A percentile compares a stretch with the other conserved stretches of the same genome.
These are phyloP conservation scores for Axis porcinus DNA, from an alignment of 2,113 vertebrate species.

Conservation along the genomic window DNA sequence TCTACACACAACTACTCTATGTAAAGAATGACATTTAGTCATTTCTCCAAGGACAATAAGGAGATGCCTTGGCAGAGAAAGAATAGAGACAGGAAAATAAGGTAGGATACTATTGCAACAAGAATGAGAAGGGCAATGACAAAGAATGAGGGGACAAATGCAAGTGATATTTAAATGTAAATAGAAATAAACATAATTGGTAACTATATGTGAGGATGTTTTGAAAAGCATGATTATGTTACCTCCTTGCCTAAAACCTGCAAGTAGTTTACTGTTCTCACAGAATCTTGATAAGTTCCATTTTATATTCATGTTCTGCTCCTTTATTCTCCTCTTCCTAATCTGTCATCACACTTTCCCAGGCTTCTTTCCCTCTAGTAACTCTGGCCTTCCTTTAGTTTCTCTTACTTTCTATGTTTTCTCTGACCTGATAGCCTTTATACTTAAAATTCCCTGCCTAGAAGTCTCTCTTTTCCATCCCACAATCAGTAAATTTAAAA, in stretches of 20 bases:
- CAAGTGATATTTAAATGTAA: neutral
- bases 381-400: neutral
- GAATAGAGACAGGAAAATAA: neutral
- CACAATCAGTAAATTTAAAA: neutral
- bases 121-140: neutral
- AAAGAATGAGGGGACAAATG: neutral
- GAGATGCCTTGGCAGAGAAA: neutral
- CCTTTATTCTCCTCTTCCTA: neutral
- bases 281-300: neutral
- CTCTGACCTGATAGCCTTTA: neutral
- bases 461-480: neutral
- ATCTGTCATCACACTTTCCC: neutral
- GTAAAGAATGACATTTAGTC: neutral
- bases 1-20: neutral
- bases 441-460: neutral
- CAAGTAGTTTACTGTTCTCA: neutral
- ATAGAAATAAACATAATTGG: neutral
- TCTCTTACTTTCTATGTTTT: neutral
- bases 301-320: rapidly evolving
- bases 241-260: neutral
- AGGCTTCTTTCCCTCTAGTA: neutral
- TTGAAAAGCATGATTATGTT: neutral
- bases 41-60: neutral
- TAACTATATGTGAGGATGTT: neutral
- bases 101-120: neutral